phyloP scores from a whole-genome alignment of 2,113 vertebrate genomes.

The Scomber japonicus region DNA sequence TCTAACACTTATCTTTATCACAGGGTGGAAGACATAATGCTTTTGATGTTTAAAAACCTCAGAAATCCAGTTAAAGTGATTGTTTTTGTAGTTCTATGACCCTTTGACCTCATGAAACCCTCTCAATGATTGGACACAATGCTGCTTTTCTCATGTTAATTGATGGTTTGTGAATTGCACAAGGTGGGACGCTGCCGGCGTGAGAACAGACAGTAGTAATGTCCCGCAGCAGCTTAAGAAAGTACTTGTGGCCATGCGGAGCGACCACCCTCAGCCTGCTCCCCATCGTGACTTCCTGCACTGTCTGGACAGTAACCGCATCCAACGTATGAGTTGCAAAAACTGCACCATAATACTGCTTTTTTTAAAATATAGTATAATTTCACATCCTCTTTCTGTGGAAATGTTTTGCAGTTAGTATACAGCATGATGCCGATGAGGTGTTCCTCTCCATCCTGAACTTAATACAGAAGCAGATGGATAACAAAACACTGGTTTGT shows the following conservation, averaged over 20 bases:
- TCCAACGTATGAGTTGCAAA: conserved; percentile 65
- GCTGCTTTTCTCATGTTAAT: background rate
- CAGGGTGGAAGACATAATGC: no score
- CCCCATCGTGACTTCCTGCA: conserved; percentile 70
- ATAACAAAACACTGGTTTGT: conserved; percentile 71
- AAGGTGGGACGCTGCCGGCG: conserved; percentile 70
- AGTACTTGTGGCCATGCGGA: conserved; percentile 65
- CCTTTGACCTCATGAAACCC: background rate
- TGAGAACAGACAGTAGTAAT: background rate
- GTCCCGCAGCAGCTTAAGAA: conserved; percentile 73
- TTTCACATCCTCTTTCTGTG: background rate
- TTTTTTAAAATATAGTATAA: background rate
- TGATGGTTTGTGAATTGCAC: conserved; percentile 6
- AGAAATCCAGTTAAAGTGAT: no score
- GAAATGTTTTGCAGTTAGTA: conserved; percentile 55
- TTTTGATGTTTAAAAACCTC: background rate
- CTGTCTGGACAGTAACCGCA: conserved; percentile 74
- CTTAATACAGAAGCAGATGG: conserved; percentile 75
- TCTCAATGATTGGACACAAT: background rate
- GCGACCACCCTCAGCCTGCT: conserved; percentile 10
- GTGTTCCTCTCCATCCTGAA: conserved; percentile 82
- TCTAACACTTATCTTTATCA: no score
- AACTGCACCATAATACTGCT: background rate
- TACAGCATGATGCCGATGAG: conserved; percentile 83
- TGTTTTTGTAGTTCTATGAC: no score